These are phyloP conservation scores for Phragmatobia fuliginosa DNA, from an alignment of 2,888 invertebrate species.

Conservation along the genomic window DNA sequence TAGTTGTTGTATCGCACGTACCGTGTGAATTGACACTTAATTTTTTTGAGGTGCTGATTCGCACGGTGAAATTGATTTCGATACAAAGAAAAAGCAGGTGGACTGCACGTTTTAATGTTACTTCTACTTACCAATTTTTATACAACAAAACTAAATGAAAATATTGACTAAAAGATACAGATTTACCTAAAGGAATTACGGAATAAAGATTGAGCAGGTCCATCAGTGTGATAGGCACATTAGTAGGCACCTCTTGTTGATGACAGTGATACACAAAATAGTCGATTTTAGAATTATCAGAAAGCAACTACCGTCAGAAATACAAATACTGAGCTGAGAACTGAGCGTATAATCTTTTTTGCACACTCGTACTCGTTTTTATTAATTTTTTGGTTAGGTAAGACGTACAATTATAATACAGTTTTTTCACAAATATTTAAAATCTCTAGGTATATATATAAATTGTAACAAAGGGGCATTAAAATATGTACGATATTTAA, in stretches of 20 bases:
- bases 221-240: too few relatives aligned
- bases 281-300: neutral
- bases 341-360: neutral
- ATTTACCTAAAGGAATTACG: too few relatives aligned
- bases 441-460: neutral
- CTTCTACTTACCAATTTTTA: neutral
- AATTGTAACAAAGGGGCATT: neutral
- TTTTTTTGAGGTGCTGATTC: neutral
- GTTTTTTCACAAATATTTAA: neutral
- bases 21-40: neutral
- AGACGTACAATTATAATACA: neutral
- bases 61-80: neutral
- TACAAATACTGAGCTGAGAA: neutral
- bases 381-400: neutral
- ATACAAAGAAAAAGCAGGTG: neutral
- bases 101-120: neutral
- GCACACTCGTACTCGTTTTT: neutral
- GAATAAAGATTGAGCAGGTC: too few relatives aligned
- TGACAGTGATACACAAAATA: too few relatives aligned
- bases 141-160: neutral
- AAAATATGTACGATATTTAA: neutral
- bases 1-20: neutral
- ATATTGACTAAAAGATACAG: too few relatives aligned
- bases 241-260: too few relatives aligned
- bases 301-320: neutral